Percentiles rank a stretch among this genome's conserved stretches.
Evolutionary conservation across 2,113 vertebrate species (phyloP).

Genomic region (Apodemus sylvaticus): DNA sequence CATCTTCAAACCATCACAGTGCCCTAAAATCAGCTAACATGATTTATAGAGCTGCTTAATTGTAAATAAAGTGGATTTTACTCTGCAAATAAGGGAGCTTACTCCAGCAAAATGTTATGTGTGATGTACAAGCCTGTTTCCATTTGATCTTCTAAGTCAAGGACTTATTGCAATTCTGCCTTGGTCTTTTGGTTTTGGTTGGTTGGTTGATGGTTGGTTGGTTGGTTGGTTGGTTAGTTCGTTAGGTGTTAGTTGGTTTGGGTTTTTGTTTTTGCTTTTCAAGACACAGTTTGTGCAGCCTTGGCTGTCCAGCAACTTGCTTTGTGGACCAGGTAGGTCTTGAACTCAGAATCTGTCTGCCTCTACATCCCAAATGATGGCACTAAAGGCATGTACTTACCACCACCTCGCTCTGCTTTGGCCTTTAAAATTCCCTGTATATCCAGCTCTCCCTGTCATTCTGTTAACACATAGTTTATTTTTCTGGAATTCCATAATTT

Average conservation of each 20-base stretch:
- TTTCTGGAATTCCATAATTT: slow-evolving; percentile 26
- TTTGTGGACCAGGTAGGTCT: neutral
- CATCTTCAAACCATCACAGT: neutral
- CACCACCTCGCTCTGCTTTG: neutral
- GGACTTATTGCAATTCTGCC: neutral
- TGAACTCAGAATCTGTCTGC: neutral
- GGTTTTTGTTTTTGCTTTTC: neutral
- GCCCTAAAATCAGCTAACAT: neutral
- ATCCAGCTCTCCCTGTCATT: neutral
- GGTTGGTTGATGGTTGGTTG: neutral
- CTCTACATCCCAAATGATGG: neutral
- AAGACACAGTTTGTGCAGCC: neutral
- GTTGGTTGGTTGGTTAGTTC: no score
- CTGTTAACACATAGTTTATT: slow-evolving; percentile 12
- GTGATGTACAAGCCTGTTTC: neutral
- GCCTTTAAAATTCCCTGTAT: slow-evolving; percentile 15
- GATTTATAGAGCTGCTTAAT: neutral
- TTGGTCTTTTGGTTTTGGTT: neutral
- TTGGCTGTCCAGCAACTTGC: neutral
- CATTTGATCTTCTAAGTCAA: neutral
- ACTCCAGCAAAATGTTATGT: neutral
- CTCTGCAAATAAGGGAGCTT: slow-evolving; percentile 10
- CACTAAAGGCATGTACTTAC: neutral
- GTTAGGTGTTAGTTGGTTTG: neutral
- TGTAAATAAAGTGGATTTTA: neutral